Percentiles rank a stretch among this genome's conserved stretches.
phyloP scores from a whole-genome alignment of 2,797 vertebrate genomes.

The Carcharodon carcharias region DNA sequence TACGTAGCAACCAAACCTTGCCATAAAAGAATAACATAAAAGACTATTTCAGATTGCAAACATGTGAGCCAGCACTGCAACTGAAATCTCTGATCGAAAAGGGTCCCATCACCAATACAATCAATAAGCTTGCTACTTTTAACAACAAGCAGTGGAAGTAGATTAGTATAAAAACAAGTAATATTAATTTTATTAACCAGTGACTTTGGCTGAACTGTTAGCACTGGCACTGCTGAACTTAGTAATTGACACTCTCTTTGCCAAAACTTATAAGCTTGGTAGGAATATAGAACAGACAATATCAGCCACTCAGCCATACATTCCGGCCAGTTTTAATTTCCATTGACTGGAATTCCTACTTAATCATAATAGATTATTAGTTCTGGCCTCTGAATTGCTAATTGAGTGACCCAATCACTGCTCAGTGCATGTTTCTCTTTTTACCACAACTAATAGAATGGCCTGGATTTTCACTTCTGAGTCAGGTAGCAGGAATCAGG shows the following conservation, averaged over 20 bases:
- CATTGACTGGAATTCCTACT: background rate
- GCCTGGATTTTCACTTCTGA: too few species aligned
- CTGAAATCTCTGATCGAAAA: background rate
- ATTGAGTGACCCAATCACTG: background rate
- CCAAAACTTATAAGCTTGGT: background rate
- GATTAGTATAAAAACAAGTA: background rate
- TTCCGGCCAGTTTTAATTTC: background rate
- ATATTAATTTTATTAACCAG: background rate
- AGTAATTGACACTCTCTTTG: background rate
- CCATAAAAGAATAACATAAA: constrained; percentile 40
- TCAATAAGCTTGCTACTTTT: too few species aligned
- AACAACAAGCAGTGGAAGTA: background rate
- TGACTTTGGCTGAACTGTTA: too few species aligned
- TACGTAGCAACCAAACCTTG: too few species aligned
- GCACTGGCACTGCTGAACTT: background rate
- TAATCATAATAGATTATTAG: background rate
- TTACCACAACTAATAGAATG: too few species aligned
- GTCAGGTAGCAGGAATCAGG: too few species aligned
- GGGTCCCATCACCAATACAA: background rate
- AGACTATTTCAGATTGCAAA: background rate
- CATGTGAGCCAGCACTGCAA: background rate
- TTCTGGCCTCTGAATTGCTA: background rate
- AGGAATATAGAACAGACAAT: background rate
- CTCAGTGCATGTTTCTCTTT: background rate
- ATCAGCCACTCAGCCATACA: background rate